phyloP scores from a whole-genome alignment of 1,140 invertebrate species.

The Macrobrachium rosenbergii region DNA sequence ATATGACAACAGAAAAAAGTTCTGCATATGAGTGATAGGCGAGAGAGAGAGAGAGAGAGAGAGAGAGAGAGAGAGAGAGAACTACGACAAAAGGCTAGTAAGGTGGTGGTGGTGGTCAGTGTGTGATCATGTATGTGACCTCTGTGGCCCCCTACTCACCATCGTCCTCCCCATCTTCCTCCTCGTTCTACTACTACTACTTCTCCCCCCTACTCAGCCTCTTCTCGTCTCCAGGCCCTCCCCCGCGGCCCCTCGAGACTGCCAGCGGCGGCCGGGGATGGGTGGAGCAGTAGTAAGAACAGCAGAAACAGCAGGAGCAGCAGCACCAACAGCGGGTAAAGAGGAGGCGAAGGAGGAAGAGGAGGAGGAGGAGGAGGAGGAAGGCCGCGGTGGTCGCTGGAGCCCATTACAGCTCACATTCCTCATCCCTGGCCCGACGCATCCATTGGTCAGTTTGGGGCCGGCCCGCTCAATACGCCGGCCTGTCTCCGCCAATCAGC shows the following conservation, averaged over 20 bases:
- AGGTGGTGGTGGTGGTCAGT: slow-evolving; percentile 28
- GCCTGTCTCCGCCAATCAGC: slow-evolving; percentile 56
- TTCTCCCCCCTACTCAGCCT: neutral
- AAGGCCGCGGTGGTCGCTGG: slow-evolving; percentile 34
- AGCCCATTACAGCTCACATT: slow-evolving; percentile 59
- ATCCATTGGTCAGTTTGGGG: slow-evolving; percentile 58
- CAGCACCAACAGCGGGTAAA: slow-evolving; percentile 14
- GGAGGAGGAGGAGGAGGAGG: slow-evolving; percentile 11
- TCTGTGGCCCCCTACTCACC: neutral
- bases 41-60: slow-evolving; percentile 13
- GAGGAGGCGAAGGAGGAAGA: slow-evolving; percentile 8
- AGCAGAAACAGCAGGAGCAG: slow-evolving; percentile 6
- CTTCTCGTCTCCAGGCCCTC: neutral
- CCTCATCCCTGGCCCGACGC: slow-evolving; percentile 58
- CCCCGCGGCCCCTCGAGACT: slow-evolving; percentile 13
- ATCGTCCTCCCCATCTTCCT: neutral
- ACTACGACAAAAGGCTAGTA: neutral
- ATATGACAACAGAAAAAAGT: neutral
- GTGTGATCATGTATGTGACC: slow-evolving; percentile 46
- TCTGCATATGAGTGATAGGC: no score
- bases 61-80: slow-evolving; percentile 6
- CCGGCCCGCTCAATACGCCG: slow-evolving; percentile 39
- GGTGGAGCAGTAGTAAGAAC: slow-evolving; percentile 29
- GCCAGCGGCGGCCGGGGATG: slow-evolving; percentile 19
- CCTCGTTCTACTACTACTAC: neutral